phyloP scores from a whole-genome alignment of 1,140 invertebrate species.

The Pectinophora gossypiella region DNA sequence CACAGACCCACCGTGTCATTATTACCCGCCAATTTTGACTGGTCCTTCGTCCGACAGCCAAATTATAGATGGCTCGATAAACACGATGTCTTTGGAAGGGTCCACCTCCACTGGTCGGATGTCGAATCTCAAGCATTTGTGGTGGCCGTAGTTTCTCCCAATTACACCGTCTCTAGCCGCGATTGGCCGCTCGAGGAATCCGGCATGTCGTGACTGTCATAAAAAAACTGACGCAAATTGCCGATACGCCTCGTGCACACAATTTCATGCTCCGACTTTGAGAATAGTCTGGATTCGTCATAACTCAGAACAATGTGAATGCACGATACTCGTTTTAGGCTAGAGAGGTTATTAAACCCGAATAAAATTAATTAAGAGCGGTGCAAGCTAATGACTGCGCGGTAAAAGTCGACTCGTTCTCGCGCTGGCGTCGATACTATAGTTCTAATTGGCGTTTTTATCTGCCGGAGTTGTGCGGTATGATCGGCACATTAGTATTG shows the following conservation, averaged over 20 bases:
- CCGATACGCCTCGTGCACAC: slow-evolving; percentile 71
- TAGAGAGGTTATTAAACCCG: slow-evolving; percentile 1
- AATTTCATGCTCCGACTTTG: slow-evolving; percentile 66
- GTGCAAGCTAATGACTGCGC: slow-evolving; percentile 32
- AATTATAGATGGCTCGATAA: neutral
- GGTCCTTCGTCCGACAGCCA: slow-evolving; percentile 21
- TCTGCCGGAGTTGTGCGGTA: slow-evolving; percentile 27
- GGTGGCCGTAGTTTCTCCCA: slow-evolving; percentile 67
- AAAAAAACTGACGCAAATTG: slow-evolving; percentile 73
- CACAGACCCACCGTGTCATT: slow-evolving; percentile 42
- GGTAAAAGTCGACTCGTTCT: slow-evolving; percentile 27
- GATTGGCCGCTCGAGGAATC: slow-evolving; percentile 66
- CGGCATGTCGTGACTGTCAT: slow-evolving; percentile 69
- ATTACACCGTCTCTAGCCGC: slow-evolving; percentile 66
- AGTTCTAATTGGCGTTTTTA: slow-evolving; percentile 44
- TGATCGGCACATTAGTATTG: slow-evolving; percentile 29
- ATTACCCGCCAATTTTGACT: slow-evolving; percentile 32
- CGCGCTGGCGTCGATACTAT: slow-evolving; percentile 31
- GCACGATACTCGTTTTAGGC: slow-evolving; percentile 33
- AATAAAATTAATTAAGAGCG: slow-evolving; percentile 38
- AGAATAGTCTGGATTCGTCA: slow-evolving; percentile 67
- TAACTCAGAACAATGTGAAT: slow-evolving; percentile 50
- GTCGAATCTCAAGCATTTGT: slow-evolving; percentile 57
- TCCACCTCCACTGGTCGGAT: slow-evolving; percentile 39
- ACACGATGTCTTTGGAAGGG: slow-evolving; percentile 35